Evolutionary conservation across 2,797 vertebrate genomes (phyloP).

Genomic region (Myripristis jacobus): DNA sequence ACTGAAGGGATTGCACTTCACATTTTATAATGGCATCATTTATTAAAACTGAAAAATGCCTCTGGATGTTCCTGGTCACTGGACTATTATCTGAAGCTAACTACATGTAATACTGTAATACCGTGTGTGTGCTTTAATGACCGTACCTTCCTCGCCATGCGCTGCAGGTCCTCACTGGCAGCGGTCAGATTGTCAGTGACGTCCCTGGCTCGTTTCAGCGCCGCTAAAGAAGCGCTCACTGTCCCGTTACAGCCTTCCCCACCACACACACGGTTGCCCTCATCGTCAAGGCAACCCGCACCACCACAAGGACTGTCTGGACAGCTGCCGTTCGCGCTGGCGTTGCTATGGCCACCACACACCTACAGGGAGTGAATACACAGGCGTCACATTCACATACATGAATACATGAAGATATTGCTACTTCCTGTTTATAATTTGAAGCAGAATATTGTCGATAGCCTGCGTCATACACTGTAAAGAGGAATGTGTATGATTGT

Average conservation of each 20-base stretch:
- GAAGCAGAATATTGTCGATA: too few species aligned
- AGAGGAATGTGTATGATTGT: too few species aligned
- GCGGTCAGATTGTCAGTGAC: constrained; percentile 72
- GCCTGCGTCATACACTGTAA: too few species aligned
- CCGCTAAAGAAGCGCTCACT: constrained; percentile 74
- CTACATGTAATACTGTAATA: too few species aligned
- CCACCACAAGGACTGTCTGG: constrained; percentile 81
- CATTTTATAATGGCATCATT: too few species aligned
- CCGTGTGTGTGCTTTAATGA: too few species aligned
- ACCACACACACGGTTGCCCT: constrained; percentile 79
- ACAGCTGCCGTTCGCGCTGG: constrained; percentile 74
- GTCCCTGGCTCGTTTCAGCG: constrained; percentile 72
- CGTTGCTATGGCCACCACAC: constrained; percentile 76
- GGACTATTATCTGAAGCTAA: too few species aligned
- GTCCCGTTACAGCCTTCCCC: constrained; percentile 84
- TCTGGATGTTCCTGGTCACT: too few species aligned
- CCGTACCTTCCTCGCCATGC: constrained; percentile 83
- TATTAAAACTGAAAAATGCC: too few species aligned
- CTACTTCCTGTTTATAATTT: too few species aligned
- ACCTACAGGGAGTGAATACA: constrained; percentile 65
- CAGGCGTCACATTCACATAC: not conserved
- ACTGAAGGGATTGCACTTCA: too few species aligned
- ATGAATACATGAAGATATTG: too few species aligned
- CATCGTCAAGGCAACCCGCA: constrained; percentile 82
- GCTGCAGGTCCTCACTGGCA: constrained; percentile 77